Base-by-base conservation (phyloP, 2,888 invertebrate species). In the Caenorhabditis angaria region DNA sequence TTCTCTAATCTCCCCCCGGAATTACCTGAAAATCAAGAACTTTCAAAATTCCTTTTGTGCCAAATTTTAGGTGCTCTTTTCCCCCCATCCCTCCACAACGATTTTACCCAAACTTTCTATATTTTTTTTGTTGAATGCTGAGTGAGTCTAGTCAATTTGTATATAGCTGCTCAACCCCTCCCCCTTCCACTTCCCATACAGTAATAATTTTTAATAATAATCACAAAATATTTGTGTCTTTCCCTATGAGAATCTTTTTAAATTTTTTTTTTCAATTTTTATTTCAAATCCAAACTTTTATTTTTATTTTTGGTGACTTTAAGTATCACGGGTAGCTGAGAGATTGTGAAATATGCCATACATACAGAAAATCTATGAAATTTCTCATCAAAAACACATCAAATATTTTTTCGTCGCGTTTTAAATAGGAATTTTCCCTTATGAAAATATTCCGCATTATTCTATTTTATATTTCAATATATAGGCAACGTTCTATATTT, bases 111-210 rank as follows among this genome's bases (percentile, higher is more conserved):
- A 8, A n/a, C 22, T 22, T 51, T 51, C 5, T 10, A n/a, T 48
- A 48, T 10, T n/a, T 48, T 10, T 48, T 5, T 48, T 48, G 8
- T n/a, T 22, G 2, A n/a, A 28, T 14, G 55, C 55, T 56, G 55
- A 56, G 28, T 32, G 29, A 29, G 12, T 56, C 55, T 56, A 56
- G 55, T 56, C 55, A 56, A 56, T 18, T 56, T 54, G 54, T 54
- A 54, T 10, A 54, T 51, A 51, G 22, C 51, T 51, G 22, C 51
- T 51, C 54, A 20, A 18, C 48, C 18, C 5, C n/a, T 14, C 48
- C 48, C n/a, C n/a, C 48, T n/a, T n/a, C 48, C 48, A 14, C n/a
- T 48, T 48, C 5, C 48, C n/a, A 10, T 18, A 48, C 8, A 48
- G 8, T 18, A n/a, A 12, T 24, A 27, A 6, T 54, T 24, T 3